These are phyloP conservation scores for Lycia hirtaria DNA, from an alignment of 2,888 invertebrate genomes.

Conservation along the genomic window DNA sequence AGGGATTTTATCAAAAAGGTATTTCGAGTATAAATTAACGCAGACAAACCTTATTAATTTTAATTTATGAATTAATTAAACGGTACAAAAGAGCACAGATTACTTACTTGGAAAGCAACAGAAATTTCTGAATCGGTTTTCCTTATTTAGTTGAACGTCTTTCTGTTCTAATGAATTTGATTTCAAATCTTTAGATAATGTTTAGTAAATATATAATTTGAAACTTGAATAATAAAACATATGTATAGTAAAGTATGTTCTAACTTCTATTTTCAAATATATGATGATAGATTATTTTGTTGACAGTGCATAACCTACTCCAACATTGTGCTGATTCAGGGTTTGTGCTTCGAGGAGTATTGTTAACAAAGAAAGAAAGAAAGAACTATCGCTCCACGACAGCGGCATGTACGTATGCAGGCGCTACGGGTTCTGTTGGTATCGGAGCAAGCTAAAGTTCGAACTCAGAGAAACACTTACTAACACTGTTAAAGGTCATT, in stretches of 20 bases:
- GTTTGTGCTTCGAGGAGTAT: no score
- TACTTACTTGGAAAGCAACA: slow-evolving; percentile 22
- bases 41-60: slow-evolving; percentile 27
- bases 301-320: no score
- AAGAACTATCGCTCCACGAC: no score
- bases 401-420: no score
- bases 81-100: slow-evolving; percentile 27
- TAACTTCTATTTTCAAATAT: no score
- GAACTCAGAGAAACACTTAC: no score
- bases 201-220: not conserved
- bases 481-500: no score
- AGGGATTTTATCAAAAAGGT: slow-evolving; percentile 20
- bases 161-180: not conserved
- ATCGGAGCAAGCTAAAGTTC: no score
- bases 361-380: no score
- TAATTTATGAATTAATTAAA: slow-evolving; percentile 36
- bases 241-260: not conserved
- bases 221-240: not conserved
- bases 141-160: slow-evolving; percentile 7
- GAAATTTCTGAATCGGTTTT: slow-evolving; percentile 18
- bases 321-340: no score
- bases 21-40: slow-evolving; percentile 22
- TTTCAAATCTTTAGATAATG: not conserved
- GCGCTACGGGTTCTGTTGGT: no score
- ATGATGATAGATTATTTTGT: no score